Base-by-base conservation (phyloP, 2,113 vertebrate species). In the Heterocephalus glaber region DNA sequence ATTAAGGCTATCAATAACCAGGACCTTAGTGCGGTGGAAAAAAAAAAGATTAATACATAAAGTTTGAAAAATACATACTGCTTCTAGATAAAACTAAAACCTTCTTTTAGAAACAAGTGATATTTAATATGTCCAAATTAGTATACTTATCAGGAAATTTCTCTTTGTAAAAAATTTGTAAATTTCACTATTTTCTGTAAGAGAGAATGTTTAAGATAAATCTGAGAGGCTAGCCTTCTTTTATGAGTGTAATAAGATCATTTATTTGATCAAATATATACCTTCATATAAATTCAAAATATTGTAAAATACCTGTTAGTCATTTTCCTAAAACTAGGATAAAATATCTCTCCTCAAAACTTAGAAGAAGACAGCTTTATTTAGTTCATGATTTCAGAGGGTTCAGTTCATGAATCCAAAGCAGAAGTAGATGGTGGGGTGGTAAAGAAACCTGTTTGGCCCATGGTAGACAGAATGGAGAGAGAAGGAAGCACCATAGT, bases 1-100 rank as follows among this genome's bases (percentile, higher is more conserved):
- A 56, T 82, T 95, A 94, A 98, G 7, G 5, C 66, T 81, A 74
- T 86, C 8, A 96, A 63, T 82, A 97, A 92, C 22, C 35, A 91
- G n/a, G 17, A 85, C 65, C 0, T 0, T 58, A 88, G n/a, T 68
- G 70, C 2, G 16, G 8, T 60, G n/a, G n/a, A n/a, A 12, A 38
- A 92, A 90, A 90, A 26, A 81, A 86, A 41, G 2, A 85, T 44
- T 38, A 89, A 26, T 90, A 86, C 6, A 0, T 13, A 30, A 91
- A 65, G 7, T 17, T 33, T 66, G 6, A 68, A 28, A 87, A 93
- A 79, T 81, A 79, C 44, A 68, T 63, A 20, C 33, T 86, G 11
- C 8, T 72, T 89, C 28, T 70, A 76, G 85, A 74, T 66, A 90
- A 94, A 92, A n/a, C 33, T 4, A 47, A 79, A 54, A 56, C 10